A percentile compares a stretch with the other conserved stretches of the same genome.
phyloP scores from a whole-genome alignment of 2,888 invertebrate species.

The Stomorhina lunata region DNA sequence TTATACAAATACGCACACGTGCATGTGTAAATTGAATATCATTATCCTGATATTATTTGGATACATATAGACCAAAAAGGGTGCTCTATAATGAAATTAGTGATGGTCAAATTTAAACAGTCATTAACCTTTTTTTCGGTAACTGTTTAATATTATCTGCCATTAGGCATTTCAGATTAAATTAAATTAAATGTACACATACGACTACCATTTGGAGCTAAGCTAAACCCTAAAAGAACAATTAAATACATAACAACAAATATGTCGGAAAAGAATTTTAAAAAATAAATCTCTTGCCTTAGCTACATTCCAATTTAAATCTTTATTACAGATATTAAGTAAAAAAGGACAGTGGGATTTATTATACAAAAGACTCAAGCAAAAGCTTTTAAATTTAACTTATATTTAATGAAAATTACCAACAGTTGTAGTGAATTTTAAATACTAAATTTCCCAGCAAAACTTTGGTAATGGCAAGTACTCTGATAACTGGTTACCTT shows the following conservation, averaged over 20 bases:
- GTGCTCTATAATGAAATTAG: constrained; percentile 15
- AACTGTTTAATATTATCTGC: neutral
- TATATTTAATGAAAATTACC: no score
- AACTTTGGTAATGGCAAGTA: no score
- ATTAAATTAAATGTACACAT: neutral
- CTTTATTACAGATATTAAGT: neutral
- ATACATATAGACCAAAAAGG: no score
- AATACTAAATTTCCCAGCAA: no score
- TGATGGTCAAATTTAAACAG: constrained; percentile 50
- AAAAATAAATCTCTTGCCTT: constrained; percentile 1
- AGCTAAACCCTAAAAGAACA: constrained; percentile 35
- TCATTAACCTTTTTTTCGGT: constrained; percentile 43
- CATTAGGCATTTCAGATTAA: constrained; percentile 15
- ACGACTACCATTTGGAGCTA: constrained; percentile 25
- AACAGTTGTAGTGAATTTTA: no score
- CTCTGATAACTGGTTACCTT: no score
- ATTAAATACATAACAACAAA: constrained; percentile 6
- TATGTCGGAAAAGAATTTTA: neutral
- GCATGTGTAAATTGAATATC: no score
- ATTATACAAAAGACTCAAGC: no score
- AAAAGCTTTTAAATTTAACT: no score
- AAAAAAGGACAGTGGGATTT: neutral
- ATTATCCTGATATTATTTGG: no score
- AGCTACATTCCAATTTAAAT: no score
- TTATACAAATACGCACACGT: no score